Percentiles rank a stretch among this genome's conserved stretches.
These are phyloP conservation scores for Chrysomela aeneicollis DNA, from an alignment of 2,888 invertebrate species.

Conservation along the genomic window DNA sequence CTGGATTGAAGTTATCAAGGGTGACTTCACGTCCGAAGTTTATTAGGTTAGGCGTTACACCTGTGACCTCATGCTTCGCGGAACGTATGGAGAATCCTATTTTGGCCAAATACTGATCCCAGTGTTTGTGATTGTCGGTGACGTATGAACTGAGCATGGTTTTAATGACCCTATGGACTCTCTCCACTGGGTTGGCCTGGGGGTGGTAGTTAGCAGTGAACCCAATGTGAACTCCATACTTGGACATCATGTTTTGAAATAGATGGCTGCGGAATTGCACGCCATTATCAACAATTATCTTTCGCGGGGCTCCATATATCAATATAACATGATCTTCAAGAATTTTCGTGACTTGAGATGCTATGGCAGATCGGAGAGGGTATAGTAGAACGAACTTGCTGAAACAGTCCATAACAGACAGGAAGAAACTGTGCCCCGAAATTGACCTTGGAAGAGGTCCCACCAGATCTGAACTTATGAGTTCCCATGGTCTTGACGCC, in stretches of 20 bases:
- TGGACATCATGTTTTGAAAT: background rate
- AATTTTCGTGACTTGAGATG: slow-evolving; percentile 3
- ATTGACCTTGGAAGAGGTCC: slow-evolving; percentile 36
- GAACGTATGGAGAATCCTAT: no score
- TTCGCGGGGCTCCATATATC: slow-evolving; percentile 25
- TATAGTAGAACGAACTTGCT: slow-evolving; percentile 31
- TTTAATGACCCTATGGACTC: no score
- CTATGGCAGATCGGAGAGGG: slow-evolving; percentile 29
- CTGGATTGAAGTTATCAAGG: background rate
- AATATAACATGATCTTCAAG: slow-evolving; percentile 33
- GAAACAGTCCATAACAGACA: slow-evolving; percentile 23
- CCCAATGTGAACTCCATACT: background rate
- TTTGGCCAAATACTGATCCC: no score
- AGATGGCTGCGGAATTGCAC: slow-evolving; percentile 18
- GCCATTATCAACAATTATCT: slow-evolving; percentile 32
- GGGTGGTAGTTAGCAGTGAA: slow-evolving; percentile 30
- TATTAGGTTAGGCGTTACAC: slow-evolving; percentile 26
- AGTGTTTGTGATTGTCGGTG: no score
- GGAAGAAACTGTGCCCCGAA: slow-evolving; percentile 25
- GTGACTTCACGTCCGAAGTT: slow-evolving; percentile 25
- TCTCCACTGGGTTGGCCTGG: no score
- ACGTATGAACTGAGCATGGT: no score
- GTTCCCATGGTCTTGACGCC: slow-evolving; percentile 27
- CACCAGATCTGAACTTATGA: slow-evolving; percentile 35
- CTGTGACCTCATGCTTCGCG: no score